Conservation (phyloP, 2,797 vertebrate species). For the Poliocrania exsul region DNA sequence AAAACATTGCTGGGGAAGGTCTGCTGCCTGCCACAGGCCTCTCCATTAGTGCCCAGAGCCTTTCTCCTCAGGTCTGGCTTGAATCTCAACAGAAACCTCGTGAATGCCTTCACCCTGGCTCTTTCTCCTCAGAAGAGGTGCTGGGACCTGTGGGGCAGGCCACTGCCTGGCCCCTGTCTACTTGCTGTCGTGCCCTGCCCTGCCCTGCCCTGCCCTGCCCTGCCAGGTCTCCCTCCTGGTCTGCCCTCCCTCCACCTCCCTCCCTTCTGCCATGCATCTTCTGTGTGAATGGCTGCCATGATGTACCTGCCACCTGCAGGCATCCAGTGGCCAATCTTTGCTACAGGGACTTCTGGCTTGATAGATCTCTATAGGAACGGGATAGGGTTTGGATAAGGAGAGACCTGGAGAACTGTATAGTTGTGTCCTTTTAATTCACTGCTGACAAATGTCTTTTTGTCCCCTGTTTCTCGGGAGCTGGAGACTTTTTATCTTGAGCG, state of each 20-base stretch:
- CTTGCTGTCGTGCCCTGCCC: accelerated
- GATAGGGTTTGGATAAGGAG: background rate
- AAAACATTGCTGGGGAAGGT: background rate
- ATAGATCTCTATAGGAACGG: background rate
- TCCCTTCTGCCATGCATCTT: background rate
- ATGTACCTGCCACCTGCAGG: background rate
- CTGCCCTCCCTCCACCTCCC: background rate
- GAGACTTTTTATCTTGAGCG: background rate
- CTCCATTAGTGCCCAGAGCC: background rate
- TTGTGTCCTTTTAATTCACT: accelerated
- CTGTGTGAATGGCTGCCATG: background rate
- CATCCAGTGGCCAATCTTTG: background rate
- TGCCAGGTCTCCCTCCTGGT: background rate
- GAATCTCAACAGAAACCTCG: background rate
- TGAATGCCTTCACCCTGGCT: background rate
- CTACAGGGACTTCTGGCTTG: background rate
- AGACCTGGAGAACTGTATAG: background rate
- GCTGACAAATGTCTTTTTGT: background rate
- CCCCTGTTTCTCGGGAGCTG: background rate
- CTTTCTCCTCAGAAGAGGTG: background rate
- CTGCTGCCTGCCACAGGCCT: background rate
- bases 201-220: background rate
- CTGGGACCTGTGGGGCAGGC: background rate
- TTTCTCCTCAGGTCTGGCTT: background rate
- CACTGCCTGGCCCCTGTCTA: too few relatives aligned